A percentile compares a stretch with the other conserved stretches of the same genome.
Conservation (phyloP, 2,888 invertebrate genomes). For the Brachylomia viminalis region DNA sequence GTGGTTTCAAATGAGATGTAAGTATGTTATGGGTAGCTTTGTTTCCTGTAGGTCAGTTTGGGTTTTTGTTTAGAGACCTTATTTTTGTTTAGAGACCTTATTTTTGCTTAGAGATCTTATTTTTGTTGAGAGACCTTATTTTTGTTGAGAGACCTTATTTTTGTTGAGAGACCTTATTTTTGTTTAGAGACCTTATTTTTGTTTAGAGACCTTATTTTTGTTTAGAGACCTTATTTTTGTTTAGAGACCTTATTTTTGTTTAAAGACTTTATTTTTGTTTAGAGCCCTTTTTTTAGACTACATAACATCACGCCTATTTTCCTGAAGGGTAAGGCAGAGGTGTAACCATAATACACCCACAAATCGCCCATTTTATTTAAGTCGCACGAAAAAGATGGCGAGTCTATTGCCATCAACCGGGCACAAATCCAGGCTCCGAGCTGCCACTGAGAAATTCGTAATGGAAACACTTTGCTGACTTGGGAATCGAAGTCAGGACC, state of each 20-base stretch:
- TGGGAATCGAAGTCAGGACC: background rate
- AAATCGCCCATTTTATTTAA: background rate
- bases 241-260: background rate
- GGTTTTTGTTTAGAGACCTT: background rate
- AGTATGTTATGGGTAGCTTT: conserved; percentile 18
- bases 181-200: background rate
- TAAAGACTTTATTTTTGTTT: no score
- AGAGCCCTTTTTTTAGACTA: background rate
- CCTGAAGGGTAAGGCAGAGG: background rate
- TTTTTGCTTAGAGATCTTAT: no score
- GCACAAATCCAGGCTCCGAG: background rate
- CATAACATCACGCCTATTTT: background rate
- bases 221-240: no score
- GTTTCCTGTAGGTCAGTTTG: conserved; percentile 21
- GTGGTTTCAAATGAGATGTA: conserved; percentile 48
- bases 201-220: background rate
- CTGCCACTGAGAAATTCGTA: background rate
- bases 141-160: background rate
- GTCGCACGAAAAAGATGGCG: no score
- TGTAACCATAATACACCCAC: background rate
- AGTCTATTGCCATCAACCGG: no score
- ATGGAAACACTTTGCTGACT: background rate
- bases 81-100: background rate
- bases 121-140: background rate
- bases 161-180: no score